These are phyloP conservation scores for Apteryx mantelli DNA, from an alignment of 2,113 vertebrate genomes.

Conservation along the genomic window DNA sequence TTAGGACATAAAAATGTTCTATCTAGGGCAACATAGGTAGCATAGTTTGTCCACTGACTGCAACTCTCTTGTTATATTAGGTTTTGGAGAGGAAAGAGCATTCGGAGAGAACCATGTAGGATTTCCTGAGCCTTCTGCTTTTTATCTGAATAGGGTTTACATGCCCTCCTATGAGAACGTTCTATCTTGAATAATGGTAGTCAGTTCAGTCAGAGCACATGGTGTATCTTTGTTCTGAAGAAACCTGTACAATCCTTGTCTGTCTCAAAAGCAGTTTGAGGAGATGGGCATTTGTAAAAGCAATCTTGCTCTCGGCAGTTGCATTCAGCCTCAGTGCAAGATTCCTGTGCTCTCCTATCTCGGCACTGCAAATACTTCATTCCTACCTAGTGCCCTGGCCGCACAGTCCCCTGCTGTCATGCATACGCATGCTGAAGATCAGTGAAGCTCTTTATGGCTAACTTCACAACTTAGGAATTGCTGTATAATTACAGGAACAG, in stretches of 20 bases:
- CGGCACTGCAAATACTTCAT: background rate
- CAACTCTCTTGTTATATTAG: background rate
- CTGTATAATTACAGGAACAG: background rate
- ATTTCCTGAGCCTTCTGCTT: background rate
- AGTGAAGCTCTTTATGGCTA: background rate
- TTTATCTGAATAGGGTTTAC: background rate
- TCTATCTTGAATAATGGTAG: background rate
- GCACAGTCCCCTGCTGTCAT: background rate
- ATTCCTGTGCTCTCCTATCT: background rate
- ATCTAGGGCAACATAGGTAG: background rate
- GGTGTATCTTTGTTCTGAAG: background rate
- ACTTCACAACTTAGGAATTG: background rate
- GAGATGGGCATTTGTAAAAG: background rate
- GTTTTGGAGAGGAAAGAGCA: background rate
- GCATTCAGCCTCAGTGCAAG: background rate
- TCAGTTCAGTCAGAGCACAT: background rate
- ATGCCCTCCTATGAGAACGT: background rate
- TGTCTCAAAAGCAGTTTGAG: background rate
- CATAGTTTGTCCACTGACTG: background rate
- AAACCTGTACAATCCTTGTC: background rate
- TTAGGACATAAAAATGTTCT: background rate
- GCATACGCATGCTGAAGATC: accelerated
- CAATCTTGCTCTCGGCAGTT: background rate
- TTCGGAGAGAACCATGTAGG: accelerated
- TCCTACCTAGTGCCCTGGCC: background rate